Conservation (phyloP, 2,113 vertebrate species). For the Lates calcarifer region DNA sequence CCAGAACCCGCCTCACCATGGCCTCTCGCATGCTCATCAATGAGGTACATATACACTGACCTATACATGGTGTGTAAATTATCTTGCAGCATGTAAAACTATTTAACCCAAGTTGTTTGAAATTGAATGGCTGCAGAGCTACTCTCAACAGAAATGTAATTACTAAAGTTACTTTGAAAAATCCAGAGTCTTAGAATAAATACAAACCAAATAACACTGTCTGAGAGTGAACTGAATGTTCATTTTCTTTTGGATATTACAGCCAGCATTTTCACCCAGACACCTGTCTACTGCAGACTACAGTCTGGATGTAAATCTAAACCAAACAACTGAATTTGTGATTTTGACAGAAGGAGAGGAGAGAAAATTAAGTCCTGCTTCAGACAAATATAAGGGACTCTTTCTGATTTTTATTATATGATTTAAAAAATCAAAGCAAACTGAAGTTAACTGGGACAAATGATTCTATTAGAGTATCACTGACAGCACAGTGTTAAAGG, state of each 20-base stretch:
- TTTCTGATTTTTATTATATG: background rate
- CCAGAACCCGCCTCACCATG: slow-evolving; percentile 97
- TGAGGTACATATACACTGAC: slow-evolving; percentile 87
- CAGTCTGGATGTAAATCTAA: slow-evolving; percentile 33
- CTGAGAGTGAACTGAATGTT: slow-evolving; percentile 23
- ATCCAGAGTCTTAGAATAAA: slow-evolving; percentile 9
- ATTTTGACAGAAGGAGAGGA: slow-evolving; percentile 8
- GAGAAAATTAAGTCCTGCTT: slow-evolving; percentile 17
- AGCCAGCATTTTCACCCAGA: slow-evolving; percentile 23
- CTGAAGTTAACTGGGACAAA: background rate
- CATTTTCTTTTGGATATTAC: slow-evolving; percentile 5
- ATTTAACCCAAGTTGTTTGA: background rate
- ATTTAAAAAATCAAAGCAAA: background rate
- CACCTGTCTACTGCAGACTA: slow-evolving; percentile 20
- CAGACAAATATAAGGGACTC: background rate
- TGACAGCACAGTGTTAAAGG: background rate
- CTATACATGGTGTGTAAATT: background rate
- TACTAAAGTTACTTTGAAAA: background rate
- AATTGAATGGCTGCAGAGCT: background rate
- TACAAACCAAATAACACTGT: slow-evolving; percentile 34
- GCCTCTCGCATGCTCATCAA: slow-evolving; percentile 97
- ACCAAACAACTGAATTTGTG: slow-evolving; percentile 27
- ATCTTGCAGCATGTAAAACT: background rate
- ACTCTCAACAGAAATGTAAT: background rate
- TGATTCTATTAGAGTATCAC: background rate